Base-by-base conservation (phyloP, 2,888 invertebrate species). In the Tenthredo livida region DNA sequence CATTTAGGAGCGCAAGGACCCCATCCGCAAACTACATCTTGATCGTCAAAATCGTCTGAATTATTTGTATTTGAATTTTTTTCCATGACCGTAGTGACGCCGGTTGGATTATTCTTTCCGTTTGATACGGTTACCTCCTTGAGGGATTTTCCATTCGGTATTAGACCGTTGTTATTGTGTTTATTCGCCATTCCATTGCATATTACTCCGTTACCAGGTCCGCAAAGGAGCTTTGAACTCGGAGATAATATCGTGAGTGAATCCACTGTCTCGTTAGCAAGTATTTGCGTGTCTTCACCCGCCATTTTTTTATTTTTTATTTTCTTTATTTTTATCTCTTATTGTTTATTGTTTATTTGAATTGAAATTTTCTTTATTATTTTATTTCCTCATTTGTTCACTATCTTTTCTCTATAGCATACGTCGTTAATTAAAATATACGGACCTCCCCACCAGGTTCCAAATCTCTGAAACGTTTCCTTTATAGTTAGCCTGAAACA, bases 1-100 rank as follows among this genome's bases (percentile, higher is more conserved):
- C 96, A 97, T 84, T 94, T 94, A 0, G 98, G 97, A 87, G 96
- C 95, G 90, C 96, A 97, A 84, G 96, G 96, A 86, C 97, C 90
- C 98, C 95, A 87, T 94, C 94, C 84, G 94, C 94, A 61, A 94
- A 94, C 86, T 93, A 94, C 86, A 91, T 90, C 47, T 91, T 92
- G 47, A 89, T 90, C 67, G n/a, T 50, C 65, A n/a, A 70, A 47
- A 47, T 70, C 83, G 3, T 12, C 54, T 0, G n/a, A 2, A 33
- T 25, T 83, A n/a, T 37, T 50, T 25, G 25, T 3, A 5, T 50
- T 83, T 9, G 50, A 33, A 70, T 83, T 33, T 47, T 47, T 67
- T 25, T 65, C 25, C 90, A 90, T 84, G 91, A 92, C 80, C 90
- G 90, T 70, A 92, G 91, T 37, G 85, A 85, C 54, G n/a, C 17